Conservation (phyloP, 2,113 vertebrate species). For the Rhinoderma darwinii region DNA sequence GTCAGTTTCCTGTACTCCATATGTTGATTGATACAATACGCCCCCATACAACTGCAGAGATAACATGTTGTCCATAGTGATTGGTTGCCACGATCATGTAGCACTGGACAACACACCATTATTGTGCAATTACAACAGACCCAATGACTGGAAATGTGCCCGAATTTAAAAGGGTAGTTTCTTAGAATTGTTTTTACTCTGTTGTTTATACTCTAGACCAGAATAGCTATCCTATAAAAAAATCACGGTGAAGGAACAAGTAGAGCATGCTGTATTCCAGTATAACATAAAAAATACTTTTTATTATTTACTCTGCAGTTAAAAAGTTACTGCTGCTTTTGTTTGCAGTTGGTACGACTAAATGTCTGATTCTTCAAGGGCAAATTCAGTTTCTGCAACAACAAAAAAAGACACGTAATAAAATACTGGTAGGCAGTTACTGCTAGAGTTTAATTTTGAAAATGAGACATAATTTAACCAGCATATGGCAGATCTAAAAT, state of each 20-base stretch:
- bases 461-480: slow-evolving; percentile 35
- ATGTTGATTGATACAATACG: too few relatives aligned
- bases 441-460: slow-evolving; percentile 31
- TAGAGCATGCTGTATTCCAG: not conserved
- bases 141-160: too few relatives aligned
- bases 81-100: too few relatives aligned
- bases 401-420: slow-evolving; percentile 23
- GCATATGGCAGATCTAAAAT: slow-evolving; percentile 46
- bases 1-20: too few relatives aligned
- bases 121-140: too few relatives aligned
- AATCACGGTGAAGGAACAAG: not conserved
- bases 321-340: not conserved
- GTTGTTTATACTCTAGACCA: too few relatives aligned
- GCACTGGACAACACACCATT: too few relatives aligned
- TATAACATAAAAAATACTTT: not conserved
- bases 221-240: too few relatives aligned
- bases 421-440: not conserved
- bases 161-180: too few relatives aligned
- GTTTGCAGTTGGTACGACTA: slow-evolving; percentile 24
- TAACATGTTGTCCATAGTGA: too few relatives aligned
- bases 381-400: not conserved
- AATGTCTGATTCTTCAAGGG: slow-evolving; percentile 39
- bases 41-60: too few relatives aligned
- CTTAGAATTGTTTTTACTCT: too few relatives aligned
- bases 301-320: not conserved